These are phyloP conservation scores for Diadophis punctatus DNA, from an alignment of 2,113 vertebrate genomes.

Conservation along the genomic window DNA sequence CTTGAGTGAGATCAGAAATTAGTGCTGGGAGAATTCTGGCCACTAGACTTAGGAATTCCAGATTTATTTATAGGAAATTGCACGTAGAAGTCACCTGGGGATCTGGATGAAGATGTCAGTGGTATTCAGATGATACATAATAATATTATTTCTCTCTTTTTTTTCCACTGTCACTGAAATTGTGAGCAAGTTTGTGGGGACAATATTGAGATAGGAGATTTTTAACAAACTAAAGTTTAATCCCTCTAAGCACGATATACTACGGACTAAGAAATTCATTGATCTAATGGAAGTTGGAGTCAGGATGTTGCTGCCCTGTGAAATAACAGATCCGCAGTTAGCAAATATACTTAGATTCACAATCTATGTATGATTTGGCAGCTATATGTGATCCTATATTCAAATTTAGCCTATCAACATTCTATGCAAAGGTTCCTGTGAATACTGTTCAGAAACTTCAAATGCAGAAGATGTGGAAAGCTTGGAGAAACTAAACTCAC, in stretches of 20 bases:
- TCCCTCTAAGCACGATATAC: not conserved
- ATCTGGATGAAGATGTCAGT: not conserved
- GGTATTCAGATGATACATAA: not conserved
- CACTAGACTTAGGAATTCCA: not conserved
- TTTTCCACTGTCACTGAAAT: not conserved
- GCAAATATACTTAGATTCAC: not conserved
- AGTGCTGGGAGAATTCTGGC: not conserved
- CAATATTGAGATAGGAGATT: not conserved
- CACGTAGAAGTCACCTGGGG: not conserved
- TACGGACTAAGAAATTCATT: not conserved
- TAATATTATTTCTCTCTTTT: not conserved
- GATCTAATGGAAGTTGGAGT: not conserved
- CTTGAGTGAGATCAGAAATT: not conserved
- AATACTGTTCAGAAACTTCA: not conserved
- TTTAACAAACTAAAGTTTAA: not conserved
- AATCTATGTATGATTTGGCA: not conserved
- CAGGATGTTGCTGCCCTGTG: not conserved
- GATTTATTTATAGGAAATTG: not conserved
- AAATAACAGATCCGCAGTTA: not conserved
- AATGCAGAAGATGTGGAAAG: not conserved
- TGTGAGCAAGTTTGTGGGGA: not conserved
- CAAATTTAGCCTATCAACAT: not conserved
- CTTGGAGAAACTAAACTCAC: not conserved
- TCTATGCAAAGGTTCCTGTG: not conserved
- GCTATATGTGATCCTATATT: not conserved